These are phyloP conservation scores for Morpho achilles DNA, from an alignment of 2,888 invertebrate genomes.

Conservation along the genomic window DNA sequence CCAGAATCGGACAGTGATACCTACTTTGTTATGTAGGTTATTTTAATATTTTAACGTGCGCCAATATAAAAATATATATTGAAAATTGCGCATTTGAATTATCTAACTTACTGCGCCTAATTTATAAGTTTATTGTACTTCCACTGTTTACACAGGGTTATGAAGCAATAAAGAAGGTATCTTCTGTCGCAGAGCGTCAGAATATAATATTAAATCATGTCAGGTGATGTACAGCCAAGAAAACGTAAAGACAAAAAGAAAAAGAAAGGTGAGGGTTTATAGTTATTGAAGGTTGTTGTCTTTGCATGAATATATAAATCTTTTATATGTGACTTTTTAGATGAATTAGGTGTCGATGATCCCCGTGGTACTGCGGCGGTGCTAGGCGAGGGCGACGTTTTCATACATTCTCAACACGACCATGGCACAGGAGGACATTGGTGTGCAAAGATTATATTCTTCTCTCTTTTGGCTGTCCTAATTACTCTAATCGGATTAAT, in stretches of 20 bases:
- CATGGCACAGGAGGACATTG: constrained; percentile 89
- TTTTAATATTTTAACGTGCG: constrained; percentile 69
- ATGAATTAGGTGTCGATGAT: constrained; percentile 69
- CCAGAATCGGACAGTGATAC: constrained; percentile 61
- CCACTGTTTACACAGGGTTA: constrained; percentile 72
- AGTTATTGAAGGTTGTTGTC: background rate
- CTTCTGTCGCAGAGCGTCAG: constrained; percentile 68
- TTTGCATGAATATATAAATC: background rate
- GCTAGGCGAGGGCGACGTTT: constrained; percentile 83
- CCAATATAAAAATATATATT: constrained; percentile 52
- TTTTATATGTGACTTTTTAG: constrained; percentile 32
- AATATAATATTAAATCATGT: constrained; percentile 80
- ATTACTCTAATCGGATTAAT: constrained; percentile 87
- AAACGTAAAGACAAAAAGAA: constrained; percentile 91
- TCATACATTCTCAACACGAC: constrained; percentile 88
- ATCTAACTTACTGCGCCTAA: constrained; percentile 42
- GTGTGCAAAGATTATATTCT: constrained; percentile 91
- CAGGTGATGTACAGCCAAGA: constrained; percentile 91
- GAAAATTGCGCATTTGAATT: constrained; percentile 68
- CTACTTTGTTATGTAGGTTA: constrained; percentile 62
- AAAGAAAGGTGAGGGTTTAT: constrained; percentile 84
- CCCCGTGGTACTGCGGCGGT: constrained; percentile 69
- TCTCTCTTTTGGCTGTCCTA: constrained; percentile 84
- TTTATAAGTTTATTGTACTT: constrained; percentile 50
- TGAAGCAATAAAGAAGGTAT: constrained; percentile 64